A percentile compares a stretch with the other conserved stretches of the same genome.
phyloP scores from a whole-genome alignment of 2,888 invertebrate genomes.

The Vesta saturnalis region DNA sequence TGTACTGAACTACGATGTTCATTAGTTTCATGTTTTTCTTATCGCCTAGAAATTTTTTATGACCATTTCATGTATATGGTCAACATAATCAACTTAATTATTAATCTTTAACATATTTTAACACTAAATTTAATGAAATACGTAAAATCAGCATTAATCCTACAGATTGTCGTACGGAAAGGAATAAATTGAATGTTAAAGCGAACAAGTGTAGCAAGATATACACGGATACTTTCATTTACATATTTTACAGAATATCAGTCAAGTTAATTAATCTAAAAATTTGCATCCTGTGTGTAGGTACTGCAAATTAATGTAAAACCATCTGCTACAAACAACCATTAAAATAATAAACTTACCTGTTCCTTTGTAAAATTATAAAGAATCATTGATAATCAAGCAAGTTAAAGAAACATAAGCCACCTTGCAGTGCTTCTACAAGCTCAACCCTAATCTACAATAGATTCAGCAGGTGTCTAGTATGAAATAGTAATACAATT shows the following conservation, averaged over 20 bases:
- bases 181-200: no score
- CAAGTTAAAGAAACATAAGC: slow-evolving; percentile 39
- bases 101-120: no score
- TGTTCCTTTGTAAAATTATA: slow-evolving; percentile 11
- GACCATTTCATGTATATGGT: no score
- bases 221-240: background rate
- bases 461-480: slow-evolving; percentile 41
- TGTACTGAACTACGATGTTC: no score
- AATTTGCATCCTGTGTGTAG: slow-evolving; percentile 11
- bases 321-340: slow-evolving; percentile 9
- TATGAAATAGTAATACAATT: slow-evolving; percentile 30
- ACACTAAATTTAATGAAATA: no score
- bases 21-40: no score
- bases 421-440: slow-evolving; percentile 38
- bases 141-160: no score
- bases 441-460: slow-evolving; percentile 35
- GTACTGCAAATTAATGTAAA: background rate
- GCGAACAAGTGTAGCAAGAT: background rate
- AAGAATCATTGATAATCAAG: slow-evolving; percentile 30
- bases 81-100: no score
- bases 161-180: no score
- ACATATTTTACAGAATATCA: background rate
- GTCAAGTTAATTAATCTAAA: background rate
- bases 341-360: slow-evolving; percentile 19
- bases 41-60: no score